Evolutionary conservation across 2,113 vertebrate species (phyloP), one percentile per base, ranked within the genome.

Genomic region (Hemicordylus capensis): DNA sequence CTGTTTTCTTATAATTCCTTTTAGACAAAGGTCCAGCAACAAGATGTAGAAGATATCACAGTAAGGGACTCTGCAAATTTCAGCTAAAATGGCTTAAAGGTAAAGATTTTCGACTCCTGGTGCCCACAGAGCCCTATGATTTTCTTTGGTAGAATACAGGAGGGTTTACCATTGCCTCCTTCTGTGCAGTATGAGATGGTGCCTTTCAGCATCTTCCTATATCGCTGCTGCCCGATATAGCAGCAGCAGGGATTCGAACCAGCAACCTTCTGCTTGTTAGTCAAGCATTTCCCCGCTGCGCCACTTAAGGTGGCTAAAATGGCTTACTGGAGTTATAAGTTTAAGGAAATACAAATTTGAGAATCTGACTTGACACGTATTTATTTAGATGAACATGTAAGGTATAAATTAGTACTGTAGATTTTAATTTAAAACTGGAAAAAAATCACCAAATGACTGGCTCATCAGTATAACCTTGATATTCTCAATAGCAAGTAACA

Each of bases 1-100:
- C 34, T 85, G 22, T 87, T 88, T 83, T 75, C 61, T 87, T 76
- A n/a, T 70, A 83, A 88, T 54, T 84, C 31, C 1, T 48, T 83
- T 81, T 81, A 72, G n/a, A 72, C 1, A 26, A 64, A 44, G 67
- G 19, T 54, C 39, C 28, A 73, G 42, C 58, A 83, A 56, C 59
- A 83, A 31, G 24, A 85, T 39, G 42, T 6, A 15, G 9, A 66
- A 12, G 26, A 76, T 63, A 37, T 66, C 85, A 89, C 84, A 31
- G 5, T 72, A 83, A 80, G 58, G 9, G 1, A 77, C 72, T 3
- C 0, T 7, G 42, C 0, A 34, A 26, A 8, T 37, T 28, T 79
- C 34, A 46, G 46, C 7, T 77, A 76, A 58, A 67, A 58, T 20
- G 1, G 76, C 44, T 81, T 89, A 1, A n/a, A n/a, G n/a, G n/a